Base-by-base conservation (phyloP, 2,113 vertebrate genomes). In the Phrynosoma blainvillii region DNA sequence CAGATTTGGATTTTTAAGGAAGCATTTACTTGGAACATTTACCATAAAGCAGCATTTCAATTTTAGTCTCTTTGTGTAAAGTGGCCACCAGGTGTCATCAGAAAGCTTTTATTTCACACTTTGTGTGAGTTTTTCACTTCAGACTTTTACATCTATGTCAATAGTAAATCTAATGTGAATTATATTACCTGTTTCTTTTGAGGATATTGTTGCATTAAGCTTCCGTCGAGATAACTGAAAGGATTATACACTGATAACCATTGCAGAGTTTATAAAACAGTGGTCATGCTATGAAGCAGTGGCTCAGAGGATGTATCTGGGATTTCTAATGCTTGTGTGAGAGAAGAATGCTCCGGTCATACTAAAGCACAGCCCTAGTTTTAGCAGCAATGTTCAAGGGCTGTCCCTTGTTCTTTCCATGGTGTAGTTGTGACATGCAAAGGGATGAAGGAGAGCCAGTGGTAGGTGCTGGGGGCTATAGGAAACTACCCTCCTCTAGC, bases 21-120 rank as follows among this genome's bases (percentile, higher is more conserved):
- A 85, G 1, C 1, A 16, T 66, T 88, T 84, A 3, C 54, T 92
- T 74, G 18, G 16, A 14, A 59, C 78, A 27, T 79, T 89, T 87
- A 85, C 52, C 13, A 32, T 40, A 74, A 42, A 56, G 10, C 7
- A n/a, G 14, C 11, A 10, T 83, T 88, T 88, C 42, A 68, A 23
- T 88, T 78, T 84, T 82, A 56, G 52, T 54, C 32, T 90, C 56
- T 62, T 78, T 94, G 83, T 94, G 86, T 88, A 91, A 94, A 96
- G 86, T 91, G 95, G 95, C 97, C 97, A 97, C 96, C 94, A 97
- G 97, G 96, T 97, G 97, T 97, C 97, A 95, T 96, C 96, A 96
- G 95, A 96, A 97, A 93, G 93, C 97, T 96, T 95, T 92, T 95
- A 27, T 42, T 25, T 79, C n/a, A 85, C 91, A 59, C 92, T 93